Percentiles rank a stretch among this genome's conserved stretches.
These are phyloP conservation scores for Leguminivora glycinivorella DNA, from an alignment of 1,140 invertebrate species.

Conservation along the genomic window DNA sequence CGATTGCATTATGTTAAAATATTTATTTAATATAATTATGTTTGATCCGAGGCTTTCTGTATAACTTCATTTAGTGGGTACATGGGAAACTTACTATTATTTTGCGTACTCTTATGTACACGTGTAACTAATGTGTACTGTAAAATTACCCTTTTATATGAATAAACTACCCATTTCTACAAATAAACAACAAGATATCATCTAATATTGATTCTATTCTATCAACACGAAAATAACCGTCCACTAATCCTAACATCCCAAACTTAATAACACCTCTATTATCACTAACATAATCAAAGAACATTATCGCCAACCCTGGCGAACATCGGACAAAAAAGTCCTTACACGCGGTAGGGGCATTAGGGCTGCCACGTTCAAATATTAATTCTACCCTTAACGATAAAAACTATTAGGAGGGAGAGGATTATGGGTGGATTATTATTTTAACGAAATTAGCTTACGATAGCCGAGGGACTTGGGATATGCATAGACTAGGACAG, in stretches of 20 bases:
- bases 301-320: constrained; percentile 22
- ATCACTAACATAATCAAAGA: constrained; percentile 19
- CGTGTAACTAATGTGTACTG: too few species aligned
- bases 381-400: constrained; percentile 70
- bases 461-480: constrained; percentile 56
- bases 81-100: too few species aligned
- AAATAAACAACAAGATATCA: background rate
- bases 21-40: too few species aligned
- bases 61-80: too few species aligned
- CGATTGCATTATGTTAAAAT: too few species aligned
- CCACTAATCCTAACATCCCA: constrained; percentile 2
- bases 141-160: too few species aligned
- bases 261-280: constrained; percentile 9
- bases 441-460: constrained; percentile 78
- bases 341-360: constrained; percentile 34
- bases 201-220: background rate
- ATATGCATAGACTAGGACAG: constrained; percentile 50
- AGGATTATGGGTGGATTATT: constrained; percentile 74
- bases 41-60: too few species aligned
- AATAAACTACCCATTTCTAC: background rate
- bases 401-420: constrained; percentile 73
- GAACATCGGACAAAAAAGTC: constrained; percentile 36
- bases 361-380: constrained; percentile 54
- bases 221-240: background rate
- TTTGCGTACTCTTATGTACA: too few species aligned